Evolutionary conservation across 2,113 vertebrate genomes (phyloP), one percentile per base, ranked within the genome.

Genomic region (Falco punctatus): DNA sequence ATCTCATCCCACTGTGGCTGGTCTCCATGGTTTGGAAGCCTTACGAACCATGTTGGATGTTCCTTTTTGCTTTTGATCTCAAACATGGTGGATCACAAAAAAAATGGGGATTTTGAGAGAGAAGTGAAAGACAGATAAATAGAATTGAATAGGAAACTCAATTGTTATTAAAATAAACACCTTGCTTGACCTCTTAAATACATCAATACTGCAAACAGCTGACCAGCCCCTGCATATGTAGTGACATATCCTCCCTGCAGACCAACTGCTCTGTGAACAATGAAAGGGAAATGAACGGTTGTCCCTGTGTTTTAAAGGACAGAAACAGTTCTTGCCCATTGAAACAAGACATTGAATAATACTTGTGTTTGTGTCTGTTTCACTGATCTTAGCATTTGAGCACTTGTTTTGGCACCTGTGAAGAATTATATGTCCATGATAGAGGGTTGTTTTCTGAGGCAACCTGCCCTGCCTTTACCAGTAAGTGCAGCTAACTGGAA

Each of bases 401-500:
- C 26, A 23, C 49, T 67, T 90, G 38, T 57, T 85, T 66, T 64
- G 80, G 67, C 67, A 74, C n/a, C 17, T 81, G n/a, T 46, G 72
- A 70, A 35, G 80, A 81, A 74, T 64, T 81, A 28, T 1, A 35
- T 11, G 55, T 28, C 26, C 15, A 55, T 74, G 75, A 54, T 6
- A 19, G 57, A 78, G 59, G 35, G 30, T 81, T 10, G 1, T 83
- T 71, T 88, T 52, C 85, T 69, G 46, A 89, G 74, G 74, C 72
- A 70, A 55, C 38, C 32, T 73, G 35, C 64, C 52, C 83, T 83
- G 48, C 59, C 67, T 93, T 88, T n/a, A 40, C 38, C 48, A 71
- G 64, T 59, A 81, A 81, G 52, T 81, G n/a, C 71, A 93, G 67
- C n/a, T 86, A 86, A 80, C 46, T 91, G 40, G 82, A 83, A 94